phyloP scores from a whole-genome alignment of 2,797 vertebrate species.

The Onychomys arenicola region DNA sequence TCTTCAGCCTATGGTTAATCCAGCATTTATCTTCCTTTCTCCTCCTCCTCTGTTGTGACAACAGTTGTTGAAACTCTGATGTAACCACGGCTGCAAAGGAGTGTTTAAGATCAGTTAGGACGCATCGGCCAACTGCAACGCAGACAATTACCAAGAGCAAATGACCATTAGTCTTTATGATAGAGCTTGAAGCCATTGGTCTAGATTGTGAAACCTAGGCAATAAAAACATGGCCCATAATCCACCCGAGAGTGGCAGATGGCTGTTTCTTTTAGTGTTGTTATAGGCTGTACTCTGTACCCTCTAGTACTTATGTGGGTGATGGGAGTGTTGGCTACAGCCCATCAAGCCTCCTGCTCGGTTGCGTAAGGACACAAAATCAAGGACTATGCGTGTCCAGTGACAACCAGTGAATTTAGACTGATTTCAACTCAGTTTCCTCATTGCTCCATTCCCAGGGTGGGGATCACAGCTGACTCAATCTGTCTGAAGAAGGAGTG shows the following conservation, averaged over 20 bases:
- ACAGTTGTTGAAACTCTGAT: not conserved
- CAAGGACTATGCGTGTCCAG: not conserved
- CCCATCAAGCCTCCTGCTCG: not conserved
- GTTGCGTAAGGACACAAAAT: conserved; percentile 37
- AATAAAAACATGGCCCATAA: conserved; percentile 8
- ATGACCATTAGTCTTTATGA: conserved; percentile 27
- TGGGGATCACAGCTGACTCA: not conserved
- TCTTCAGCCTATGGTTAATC: not conserved
- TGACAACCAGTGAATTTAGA: conserved; percentile 1
- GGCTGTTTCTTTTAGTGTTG: conserved; percentile 5
- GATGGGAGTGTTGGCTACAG: not conserved
- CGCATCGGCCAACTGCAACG: not conserved
- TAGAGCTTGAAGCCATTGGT: not conserved
- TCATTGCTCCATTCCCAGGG: not conserved
- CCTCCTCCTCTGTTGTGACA: not conserved
- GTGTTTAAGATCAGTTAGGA: not conserved
- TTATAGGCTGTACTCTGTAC: not conserved
- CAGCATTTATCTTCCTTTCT: not conserved
- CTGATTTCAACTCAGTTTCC: not conserved
- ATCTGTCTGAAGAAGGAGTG: not conserved
- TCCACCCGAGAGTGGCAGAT: not conserved
- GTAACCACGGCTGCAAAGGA: not conserved
- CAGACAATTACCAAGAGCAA: conserved; percentile 22
- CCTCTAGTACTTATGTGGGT: not conserved
- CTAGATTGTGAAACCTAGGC: conserved; percentile 14